Percentiles rank a stretch among this genome's conserved stretches.
Evolutionary conservation across 2,113 vertebrate genomes (phyloP).

Genomic region (Lophochroa leadbeateri): DNA sequence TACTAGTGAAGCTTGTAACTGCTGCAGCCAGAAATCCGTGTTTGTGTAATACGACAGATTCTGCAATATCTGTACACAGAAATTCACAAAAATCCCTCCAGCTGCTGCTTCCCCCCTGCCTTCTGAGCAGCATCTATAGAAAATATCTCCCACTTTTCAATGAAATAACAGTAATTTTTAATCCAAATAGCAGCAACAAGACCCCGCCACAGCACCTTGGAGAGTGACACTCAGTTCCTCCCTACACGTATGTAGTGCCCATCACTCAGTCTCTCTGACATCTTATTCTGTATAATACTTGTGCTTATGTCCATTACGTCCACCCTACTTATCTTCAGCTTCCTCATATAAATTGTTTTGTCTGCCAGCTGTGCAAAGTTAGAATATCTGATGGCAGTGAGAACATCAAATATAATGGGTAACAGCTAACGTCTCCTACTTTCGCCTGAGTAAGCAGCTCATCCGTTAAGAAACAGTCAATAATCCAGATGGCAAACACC

Average conservation of each 20-base stretch:
- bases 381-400: background rate
- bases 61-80: background rate
- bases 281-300: background rate
- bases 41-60: background rate
- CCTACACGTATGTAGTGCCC: rapidly evolving
- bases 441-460: background rate
- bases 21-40: background rate
- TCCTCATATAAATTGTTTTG: background rate
- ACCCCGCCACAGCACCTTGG: background rate
- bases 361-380: background rate
- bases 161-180: background rate
- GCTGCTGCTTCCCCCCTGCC: background rate
- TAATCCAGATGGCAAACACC: background rate
- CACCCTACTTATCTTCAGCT: background rate
- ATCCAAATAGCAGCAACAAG: background rate
- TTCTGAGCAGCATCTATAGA: background rate
- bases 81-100: background rate
- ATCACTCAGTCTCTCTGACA: background rate
- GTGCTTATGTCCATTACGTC: background rate
- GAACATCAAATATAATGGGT: background rate
- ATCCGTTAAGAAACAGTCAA: background rate
- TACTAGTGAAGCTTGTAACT: background rate
- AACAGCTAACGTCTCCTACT: background rate
- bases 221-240: background rate
- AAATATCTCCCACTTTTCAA: background rate